Percentiles rank a stretch among this genome's conserved stretches.
These are phyloP conservation scores for Cliona cf. orientalis DNA, from an alignment of 37 sponge, comb jelly and placozoan genomes.

Conservation along the genomic window DNA sequence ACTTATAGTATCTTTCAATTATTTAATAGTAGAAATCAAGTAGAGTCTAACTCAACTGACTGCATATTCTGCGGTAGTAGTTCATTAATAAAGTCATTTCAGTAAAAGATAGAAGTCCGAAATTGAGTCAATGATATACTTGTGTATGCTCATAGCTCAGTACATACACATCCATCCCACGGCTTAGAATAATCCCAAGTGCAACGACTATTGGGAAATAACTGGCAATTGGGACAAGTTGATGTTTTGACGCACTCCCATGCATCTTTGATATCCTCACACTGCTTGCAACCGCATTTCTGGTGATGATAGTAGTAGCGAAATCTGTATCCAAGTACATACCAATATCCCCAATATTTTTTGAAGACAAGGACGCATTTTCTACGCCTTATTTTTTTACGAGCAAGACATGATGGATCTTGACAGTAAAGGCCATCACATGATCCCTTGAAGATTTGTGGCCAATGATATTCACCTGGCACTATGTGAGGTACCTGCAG, in stretches of 20 bases:
- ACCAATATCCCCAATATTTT: conserved; percentile 1
- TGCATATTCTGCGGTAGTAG: too few relatives aligned
- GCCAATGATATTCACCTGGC: conserved; percentile 21
- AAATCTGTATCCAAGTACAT: background rate
- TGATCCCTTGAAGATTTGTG: background rate
- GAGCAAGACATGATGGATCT: conserved; percentile 16
- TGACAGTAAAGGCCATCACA: conserved; percentile 24
- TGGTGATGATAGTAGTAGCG: conserved; percentile 7
- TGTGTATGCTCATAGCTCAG: too few relatives aligned
- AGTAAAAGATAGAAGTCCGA: too few relatives aligned
- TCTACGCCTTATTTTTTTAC: background rate
- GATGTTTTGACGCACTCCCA: conserved; percentile 1
- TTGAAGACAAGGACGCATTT: conserved; percentile 23
- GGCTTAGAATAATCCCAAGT: too few relatives aligned
- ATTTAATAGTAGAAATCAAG: too few relatives aligned
- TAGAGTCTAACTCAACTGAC: too few relatives aligned
- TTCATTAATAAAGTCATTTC: too few relatives aligned
- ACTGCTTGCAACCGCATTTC: conserved; percentile 24
- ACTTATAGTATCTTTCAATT: too few relatives aligned
- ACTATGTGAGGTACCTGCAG: conserved; percentile 12
- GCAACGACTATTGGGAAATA: too few relatives aligned
- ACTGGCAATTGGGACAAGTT: conserved; percentile 15
- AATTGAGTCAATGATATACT: too few relatives aligned
- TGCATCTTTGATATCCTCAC: conserved; percentile 1
- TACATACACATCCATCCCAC: too few relatives aligned